phyloP scores from a whole-genome alignment of 2,888 invertebrate species.

The Notodonta dromedarius region DNA sequence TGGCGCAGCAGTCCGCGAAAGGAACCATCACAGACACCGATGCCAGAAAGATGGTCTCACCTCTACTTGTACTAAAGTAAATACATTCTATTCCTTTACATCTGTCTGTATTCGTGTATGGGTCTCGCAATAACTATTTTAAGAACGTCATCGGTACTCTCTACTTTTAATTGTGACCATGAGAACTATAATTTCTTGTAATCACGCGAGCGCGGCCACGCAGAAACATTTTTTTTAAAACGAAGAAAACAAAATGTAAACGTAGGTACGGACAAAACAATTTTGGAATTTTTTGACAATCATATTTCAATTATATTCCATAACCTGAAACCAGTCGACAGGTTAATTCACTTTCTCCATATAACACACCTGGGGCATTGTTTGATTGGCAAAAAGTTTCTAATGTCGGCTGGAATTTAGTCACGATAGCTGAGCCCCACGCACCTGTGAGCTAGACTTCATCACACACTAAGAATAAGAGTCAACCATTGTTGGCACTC shows the following conservation, averaged over 20 bases:
- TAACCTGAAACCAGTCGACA: neutral
- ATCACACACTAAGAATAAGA: constrained; percentile 23
- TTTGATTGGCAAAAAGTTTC: constrained; percentile 30
- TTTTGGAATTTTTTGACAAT: neutral
- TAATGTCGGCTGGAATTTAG: constrained; percentile 26
- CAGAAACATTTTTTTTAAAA: neutral
- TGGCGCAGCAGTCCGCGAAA: constrained; percentile 88
- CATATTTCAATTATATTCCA: neutral
- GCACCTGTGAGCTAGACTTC: constrained; percentile 13
- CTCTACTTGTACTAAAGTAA: constrained; percentile 89
- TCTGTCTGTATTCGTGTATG: neutral
- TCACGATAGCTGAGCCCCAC: constrained; percentile 19
- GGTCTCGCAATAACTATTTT: too few relatives aligned
- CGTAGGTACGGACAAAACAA: neutral
- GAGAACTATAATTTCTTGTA: too few relatives aligned
- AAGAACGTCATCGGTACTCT: too few relatives aligned
- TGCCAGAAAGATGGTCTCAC: constrained; percentile 88
- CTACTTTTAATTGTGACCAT: too few relatives aligned
- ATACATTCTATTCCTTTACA: constrained; percentile 33
- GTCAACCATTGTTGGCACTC: constrained; percentile 1
- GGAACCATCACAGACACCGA: constrained; percentile 92
- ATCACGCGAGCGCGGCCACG: too few relatives aligned
- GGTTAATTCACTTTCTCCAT: constrained; percentile 33
- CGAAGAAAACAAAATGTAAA: neutral
- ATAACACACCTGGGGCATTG: constrained; percentile 17